These are phyloP conservation scores for Paedocypris micromegethes DNA, from an alignment of 2,797 vertebrate species.

Conservation along the genomic window DNA sequence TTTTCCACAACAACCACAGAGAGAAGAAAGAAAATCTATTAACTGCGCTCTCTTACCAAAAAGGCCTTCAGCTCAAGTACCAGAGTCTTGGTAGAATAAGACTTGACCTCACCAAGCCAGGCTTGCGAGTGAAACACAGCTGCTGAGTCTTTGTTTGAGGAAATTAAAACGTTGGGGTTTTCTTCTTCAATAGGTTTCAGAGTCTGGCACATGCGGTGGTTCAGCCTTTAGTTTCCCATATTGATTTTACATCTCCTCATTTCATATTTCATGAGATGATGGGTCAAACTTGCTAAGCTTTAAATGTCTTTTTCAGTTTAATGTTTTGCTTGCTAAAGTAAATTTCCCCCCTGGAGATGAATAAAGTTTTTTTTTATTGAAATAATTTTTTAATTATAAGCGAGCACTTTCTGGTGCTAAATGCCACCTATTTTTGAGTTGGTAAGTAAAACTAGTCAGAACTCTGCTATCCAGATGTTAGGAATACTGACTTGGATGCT, in stretches of 20 bases:
- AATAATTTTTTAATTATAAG: background rate
- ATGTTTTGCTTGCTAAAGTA: background rate
- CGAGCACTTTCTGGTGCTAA: no score
- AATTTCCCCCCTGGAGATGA: no score
- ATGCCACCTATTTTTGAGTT: no score
- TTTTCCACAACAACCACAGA: slow-evolving; percentile 70
- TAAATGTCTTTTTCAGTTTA: background rate
- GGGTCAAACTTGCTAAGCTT: background rate
- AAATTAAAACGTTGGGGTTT: slow-evolving; percentile 68
- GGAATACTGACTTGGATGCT: background rate
- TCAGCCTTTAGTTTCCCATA: slow-evolving; percentile 43
- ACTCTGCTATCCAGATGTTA: no score
- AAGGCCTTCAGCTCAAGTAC: slow-evolving; percentile 84
- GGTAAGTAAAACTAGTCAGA: background rate
- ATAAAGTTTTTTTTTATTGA: no score
- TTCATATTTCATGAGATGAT: slow-evolving; percentile 15
- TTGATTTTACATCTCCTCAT: slow-evolving; percentile 38
- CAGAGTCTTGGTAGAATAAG: slow-evolving; percentile 70
- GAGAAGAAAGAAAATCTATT: slow-evolving; percentile 79
- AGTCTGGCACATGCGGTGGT: slow-evolving; percentile 51
- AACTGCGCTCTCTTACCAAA: slow-evolving; percentile 80
- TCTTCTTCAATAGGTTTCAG: slow-evolving; percentile 58
- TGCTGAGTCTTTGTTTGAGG: slow-evolving; percentile 72
- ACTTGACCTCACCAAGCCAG: slow-evolving; percentile 76
- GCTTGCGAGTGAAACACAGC: slow-evolving; percentile 65